A percentile compares a stretch with the other conserved stretches of the same genome.
These are phyloP conservation scores for Tachypleus tridentatus DNA, from an alignment of 1,140 invertebrate species.

Conservation along the genomic window DNA sequence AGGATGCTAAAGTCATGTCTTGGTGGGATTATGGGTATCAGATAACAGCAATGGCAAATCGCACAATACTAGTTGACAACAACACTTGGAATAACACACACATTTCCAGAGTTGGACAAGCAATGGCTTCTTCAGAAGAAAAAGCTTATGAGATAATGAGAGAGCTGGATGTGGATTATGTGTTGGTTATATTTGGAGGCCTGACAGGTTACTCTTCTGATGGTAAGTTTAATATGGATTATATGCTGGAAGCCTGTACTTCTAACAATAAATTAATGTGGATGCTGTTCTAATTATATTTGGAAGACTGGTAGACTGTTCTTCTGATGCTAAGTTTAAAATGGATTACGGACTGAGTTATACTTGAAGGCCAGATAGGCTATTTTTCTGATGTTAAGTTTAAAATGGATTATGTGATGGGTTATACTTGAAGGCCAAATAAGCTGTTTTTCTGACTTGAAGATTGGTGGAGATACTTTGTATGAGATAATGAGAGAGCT, in stretches of 20 bases:
- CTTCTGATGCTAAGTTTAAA: slow-evolving; percentile 87
- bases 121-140: slow-evolving; percentile 93
- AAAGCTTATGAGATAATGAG: slow-evolving; percentile 95
- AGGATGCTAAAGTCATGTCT: slow-evolving; percentile 94
- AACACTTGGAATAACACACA: slow-evolving; percentile 99
- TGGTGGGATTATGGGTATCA: slow-evolving; percentile 99
- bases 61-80: slow-evolving; percentile 96
- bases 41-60: slow-evolving; percentile 97
- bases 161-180: slow-evolving; percentile 94
- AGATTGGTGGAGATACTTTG: too few species aligned
- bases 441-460: too few species aligned
- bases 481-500: too few species aligned
- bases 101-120: slow-evolving; percentile 91
- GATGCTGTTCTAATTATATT: too few species aligned
- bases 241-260: too few species aligned
- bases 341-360: slow-evolving; percentile 96
- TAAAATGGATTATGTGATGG: slow-evolving; percentile 6
- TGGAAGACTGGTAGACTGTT: too few species aligned
- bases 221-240: slow-evolving; percentile 54
- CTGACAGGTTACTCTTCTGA: slow-evolving; percentile 97
- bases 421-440: too few species aligned
- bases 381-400: slow-evolving; percentile 54
- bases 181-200: slow-evolving; percentile 95
- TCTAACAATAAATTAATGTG: too few species aligned
- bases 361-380: slow-evolving; percentile 95